phyloP scores from a whole-genome alignment of 2,113 vertebrate species.

The Nansenia antarctica region DNA sequence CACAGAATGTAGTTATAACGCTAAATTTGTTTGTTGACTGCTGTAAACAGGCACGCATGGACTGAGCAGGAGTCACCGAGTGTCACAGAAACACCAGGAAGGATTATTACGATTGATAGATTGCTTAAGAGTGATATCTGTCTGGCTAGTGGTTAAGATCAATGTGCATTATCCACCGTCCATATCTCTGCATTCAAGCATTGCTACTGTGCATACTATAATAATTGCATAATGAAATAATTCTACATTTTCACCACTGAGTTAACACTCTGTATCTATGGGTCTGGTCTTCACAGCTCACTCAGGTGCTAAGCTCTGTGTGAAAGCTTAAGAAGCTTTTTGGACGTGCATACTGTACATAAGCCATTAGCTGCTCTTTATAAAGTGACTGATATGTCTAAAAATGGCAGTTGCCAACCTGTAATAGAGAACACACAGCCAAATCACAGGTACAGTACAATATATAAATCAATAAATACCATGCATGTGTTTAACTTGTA shows the following conservation, averaged over 20 bases:
- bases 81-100: slow-evolving; percentile 27
- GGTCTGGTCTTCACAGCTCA: not conserved
- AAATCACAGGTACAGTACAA: not conserved
- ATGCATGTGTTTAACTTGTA: not conserved
- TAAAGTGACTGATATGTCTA: not conserved
- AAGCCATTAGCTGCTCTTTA: not conserved
- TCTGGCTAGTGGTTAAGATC: slow-evolving; percentile 28
- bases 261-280: not conserved
- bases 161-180: slow-evolving; percentile 13
- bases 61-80: no score
- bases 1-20: no score
- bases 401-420: not conserved
- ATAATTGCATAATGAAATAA: not conserved
- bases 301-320: not conserved
- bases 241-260: no score
- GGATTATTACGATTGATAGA: no score
- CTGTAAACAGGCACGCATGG: no score
- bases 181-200: not conserved
- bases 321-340: not conserved
- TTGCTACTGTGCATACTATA: not conserved
- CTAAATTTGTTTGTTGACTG: no score
- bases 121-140: slow-evolving; percentile 39
- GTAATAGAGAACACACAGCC: not conserved
- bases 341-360: not conserved
- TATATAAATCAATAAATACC: not conserved